Conservation (phyloP, 2,888 invertebrate genomes). For the Entomobrya multifasciata region DNA sequence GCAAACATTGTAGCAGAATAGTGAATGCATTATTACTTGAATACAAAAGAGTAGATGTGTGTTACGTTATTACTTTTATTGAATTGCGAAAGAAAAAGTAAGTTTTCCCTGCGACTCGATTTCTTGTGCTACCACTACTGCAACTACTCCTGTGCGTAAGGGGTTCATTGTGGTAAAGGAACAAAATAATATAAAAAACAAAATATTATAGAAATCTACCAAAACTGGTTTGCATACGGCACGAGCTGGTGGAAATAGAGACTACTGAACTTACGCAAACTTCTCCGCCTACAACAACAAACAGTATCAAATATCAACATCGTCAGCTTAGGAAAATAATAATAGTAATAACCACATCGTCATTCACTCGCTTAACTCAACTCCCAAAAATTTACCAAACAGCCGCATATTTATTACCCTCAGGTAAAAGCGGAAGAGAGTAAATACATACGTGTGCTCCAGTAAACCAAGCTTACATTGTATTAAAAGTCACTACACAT, state of each 20-base stretch:
- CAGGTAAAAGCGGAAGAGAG: not conserved
- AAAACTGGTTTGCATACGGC: not conserved
- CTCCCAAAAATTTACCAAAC: too few relatives aligned
- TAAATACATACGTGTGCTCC: not conserved
- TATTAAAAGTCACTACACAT: constrained; percentile 22
- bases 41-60: not conserved
- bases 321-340: too few relatives aligned
- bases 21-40: too few relatives aligned
- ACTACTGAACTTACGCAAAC: not conserved
- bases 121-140: too few relatives aligned
- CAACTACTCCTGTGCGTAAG: too few relatives aligned
- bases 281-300: not conserved
- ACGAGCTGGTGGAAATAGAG: not conserved
- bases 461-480: too few relatives aligned
- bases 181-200: not conserved
- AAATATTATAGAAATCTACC: too few relatives aligned
- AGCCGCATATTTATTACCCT: constrained; percentile 13
- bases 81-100: constrained; percentile 11
- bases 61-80: not conserved
- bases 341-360: constrained; percentile 30
- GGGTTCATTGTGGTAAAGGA: not conserved
- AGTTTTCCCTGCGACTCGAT: not conserved
- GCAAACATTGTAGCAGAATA: too few relatives aligned
- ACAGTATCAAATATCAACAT: constrained; percentile 4
- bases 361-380: not conserved